Conservation (phyloP, 1,140 invertebrate genomes). For the Mycetomoellerius zeteki region DNA sequence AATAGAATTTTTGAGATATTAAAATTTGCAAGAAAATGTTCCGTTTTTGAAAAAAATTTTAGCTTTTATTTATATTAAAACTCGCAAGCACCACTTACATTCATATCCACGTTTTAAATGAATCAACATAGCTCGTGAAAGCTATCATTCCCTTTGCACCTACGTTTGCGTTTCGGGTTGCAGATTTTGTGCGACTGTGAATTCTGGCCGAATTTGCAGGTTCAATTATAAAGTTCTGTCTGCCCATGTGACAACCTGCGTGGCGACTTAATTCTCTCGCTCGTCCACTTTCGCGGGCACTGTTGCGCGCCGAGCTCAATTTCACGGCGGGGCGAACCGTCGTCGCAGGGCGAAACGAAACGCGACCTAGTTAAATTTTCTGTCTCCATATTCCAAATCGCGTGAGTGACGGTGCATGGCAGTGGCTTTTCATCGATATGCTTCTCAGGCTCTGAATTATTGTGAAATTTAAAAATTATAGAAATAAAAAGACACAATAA, state of each 20-base stretch:
- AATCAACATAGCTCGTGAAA: constrained; percentile 16
- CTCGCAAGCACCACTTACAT: neutral
- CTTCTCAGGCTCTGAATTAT: neutral
- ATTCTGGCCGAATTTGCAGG: constrained; percentile 29
- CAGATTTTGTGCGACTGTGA: constrained; percentile 19
- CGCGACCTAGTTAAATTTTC: constrained; percentile 68
- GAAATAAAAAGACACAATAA: neutral
- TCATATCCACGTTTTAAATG: neutral
- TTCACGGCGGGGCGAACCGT: constrained; percentile 67
- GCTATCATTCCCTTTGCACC: neutral
- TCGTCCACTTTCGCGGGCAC: constrained; percentile 53
- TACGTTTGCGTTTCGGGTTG: neutral
- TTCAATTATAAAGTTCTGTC: constrained; percentile 53
- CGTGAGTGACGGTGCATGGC: neutral
- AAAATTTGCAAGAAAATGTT: neutral
- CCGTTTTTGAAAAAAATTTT: neutral
- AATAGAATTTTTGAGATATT: neutral
- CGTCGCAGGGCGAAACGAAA: constrained; percentile 57
- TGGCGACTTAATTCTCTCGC: constrained; percentile 52
- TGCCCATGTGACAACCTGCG: constrained; percentile 1
- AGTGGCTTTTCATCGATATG: neutral
- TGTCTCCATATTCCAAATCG: constrained; percentile 14
- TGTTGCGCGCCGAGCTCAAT: constrained; percentile 65
- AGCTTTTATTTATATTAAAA: neutral
- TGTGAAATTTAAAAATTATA: neutral